Conservation (phyloP, 1,140 invertebrate species). For the Solen grandis region DNA sequence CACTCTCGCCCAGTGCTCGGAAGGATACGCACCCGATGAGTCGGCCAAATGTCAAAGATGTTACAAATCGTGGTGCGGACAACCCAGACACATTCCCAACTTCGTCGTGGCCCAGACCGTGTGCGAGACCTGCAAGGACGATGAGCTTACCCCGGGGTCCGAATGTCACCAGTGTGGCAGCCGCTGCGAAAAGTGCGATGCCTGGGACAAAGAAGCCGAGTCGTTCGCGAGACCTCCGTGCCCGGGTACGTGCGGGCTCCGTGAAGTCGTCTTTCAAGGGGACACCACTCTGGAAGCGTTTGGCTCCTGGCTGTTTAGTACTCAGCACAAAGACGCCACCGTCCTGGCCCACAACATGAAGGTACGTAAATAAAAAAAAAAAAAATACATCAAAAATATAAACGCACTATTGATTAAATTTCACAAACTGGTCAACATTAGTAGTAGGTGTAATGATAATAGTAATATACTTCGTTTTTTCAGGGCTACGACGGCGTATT, state of each 20-base stretch:
- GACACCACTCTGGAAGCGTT: conserved; percentile 5
- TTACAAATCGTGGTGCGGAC: conserved; percentile 14
- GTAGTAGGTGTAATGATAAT: background rate
- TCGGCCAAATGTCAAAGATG: conserved; percentile 23
- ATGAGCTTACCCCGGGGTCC: background rate
- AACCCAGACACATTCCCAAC: conserved; percentile 31
- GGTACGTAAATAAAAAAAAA: background rate
- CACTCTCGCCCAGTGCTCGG: background rate
- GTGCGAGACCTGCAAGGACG: conserved; percentile 16
- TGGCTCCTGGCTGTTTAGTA: conserved; percentile 29
- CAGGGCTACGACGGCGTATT: conserved; percentile 37
- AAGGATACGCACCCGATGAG: conserved; percentile 25
- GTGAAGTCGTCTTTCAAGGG: conserved; percentile 34
- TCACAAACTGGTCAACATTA: background rate
- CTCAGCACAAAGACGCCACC: background rate
- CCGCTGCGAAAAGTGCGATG: conserved; percentile 33
- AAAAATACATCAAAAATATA: background rate
- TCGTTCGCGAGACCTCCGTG: background rate
- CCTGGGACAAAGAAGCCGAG: background rate
- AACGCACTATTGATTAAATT: background rate
- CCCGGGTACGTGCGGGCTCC: background rate
- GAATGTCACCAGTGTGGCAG: conserved; percentile 18
- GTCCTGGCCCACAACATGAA: conserved; percentile 1
- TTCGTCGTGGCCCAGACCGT: conserved; percentile 36
- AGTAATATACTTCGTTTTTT: background rate